phyloP scores from a whole-genome alignment of 2,888 invertebrate genomes.

The Lepetodrilus schrolli region DNA sequence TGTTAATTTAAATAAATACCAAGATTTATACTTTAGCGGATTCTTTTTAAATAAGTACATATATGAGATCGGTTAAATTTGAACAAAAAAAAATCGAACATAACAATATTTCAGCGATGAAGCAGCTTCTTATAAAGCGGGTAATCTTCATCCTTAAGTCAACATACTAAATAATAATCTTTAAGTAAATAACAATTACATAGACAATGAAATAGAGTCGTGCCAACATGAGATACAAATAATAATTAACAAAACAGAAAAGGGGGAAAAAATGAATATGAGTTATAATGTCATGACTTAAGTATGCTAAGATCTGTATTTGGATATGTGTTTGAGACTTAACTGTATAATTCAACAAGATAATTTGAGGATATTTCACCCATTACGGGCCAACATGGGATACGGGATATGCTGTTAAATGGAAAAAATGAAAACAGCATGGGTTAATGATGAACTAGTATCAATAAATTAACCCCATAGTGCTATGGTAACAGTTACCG shows the following conservation, averaged over 20 bases:
- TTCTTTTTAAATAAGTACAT: constrained; percentile 10
- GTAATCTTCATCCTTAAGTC: no score
- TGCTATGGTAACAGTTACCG: constrained; percentile 30
- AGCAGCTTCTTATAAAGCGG: no score
- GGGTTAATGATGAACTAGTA: constrained; percentile 29
- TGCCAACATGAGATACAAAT: constrained; percentile 9
- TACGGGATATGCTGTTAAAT: constrained; percentile 27
- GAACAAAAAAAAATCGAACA: neutral
- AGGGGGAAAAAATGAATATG: no score
- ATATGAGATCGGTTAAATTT: constrained; percentile 16
- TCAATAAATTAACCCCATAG: constrained; percentile 29
- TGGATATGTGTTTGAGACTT: neutral
- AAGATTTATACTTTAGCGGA: no score
- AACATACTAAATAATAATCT: constrained; percentile 20
- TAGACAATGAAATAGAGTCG: neutral
- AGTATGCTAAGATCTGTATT: constrained; percentile 5
- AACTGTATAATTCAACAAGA: neutral
- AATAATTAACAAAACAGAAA: constrained; percentile 13
- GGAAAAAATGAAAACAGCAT: constrained; percentile 26
- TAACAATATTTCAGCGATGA: neutral
- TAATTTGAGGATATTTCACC: constrained; percentile 11
- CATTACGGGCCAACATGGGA: neutral
- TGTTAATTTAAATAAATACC: no score
- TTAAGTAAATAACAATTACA: constrained; percentile 22
- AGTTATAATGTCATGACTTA: constrained; percentile 5